Evolutionary conservation across 2,888 invertebrate genomes (phyloP).

Genomic region (Pollenia labialis): DNA sequence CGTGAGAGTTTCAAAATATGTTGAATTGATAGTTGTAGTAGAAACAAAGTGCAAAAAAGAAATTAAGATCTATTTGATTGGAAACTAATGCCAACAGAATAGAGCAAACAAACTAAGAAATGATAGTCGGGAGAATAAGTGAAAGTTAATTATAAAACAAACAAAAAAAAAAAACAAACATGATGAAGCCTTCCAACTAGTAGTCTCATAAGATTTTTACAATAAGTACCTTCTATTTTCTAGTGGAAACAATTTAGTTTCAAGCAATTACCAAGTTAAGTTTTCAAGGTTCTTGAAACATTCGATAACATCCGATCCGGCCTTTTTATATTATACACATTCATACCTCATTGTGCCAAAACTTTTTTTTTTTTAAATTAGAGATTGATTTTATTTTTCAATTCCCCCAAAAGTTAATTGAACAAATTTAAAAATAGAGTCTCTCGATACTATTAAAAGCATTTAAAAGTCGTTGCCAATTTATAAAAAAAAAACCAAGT

Average conservation of each 20-base stretch:
- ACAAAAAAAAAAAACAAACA: background rate
- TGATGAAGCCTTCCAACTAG: background rate
- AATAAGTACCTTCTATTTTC: background rate
- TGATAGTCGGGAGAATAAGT: background rate
- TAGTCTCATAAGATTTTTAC: background rate
- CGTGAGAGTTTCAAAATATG: slow-evolving; percentile 25
- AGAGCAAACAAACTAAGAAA: background rate
- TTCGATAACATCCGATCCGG: background rate
- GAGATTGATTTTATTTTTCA: slow-evolving; percentile 19
- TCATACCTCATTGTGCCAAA: slow-evolving; percentile 71
- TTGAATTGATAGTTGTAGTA: slow-evolving; percentile 27
- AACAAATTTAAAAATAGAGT: background rate
- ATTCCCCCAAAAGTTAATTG: background rate
- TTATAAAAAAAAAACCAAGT: background rate
- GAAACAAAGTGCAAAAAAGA: slow-evolving; percentile 41
- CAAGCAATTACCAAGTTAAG: background rate
- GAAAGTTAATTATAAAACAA: background rate
- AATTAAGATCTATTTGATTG: slow-evolving; percentile 2
- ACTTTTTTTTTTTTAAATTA: slow-evolving; percentile 43
- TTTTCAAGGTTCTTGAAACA: background rate
- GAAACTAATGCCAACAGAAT: background rate
- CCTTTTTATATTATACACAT: slow-evolving; percentile 16
- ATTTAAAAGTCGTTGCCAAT: too few relatives aligned
- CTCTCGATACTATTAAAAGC: background rate
- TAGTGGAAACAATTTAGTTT: background rate